phyloP scores from a whole-genome alignment of 2,888 invertebrate genomes.

The Drosophila tripunctata region DNA sequence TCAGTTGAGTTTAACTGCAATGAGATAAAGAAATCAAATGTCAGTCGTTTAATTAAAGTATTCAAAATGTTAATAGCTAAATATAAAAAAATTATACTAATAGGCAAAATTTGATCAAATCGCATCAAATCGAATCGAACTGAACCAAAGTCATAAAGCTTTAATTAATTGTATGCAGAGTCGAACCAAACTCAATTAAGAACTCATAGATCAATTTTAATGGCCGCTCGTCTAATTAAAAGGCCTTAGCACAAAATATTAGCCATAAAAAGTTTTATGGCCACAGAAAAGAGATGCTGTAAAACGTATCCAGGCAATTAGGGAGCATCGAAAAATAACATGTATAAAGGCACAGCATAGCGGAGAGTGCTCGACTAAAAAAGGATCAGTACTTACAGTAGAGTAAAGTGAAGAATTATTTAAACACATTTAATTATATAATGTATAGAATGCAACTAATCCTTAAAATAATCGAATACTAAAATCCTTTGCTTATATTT shows the following conservation, averaged over 20 bases:
- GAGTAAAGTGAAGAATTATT: no score
- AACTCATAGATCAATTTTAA: slow-evolving; percentile 62
- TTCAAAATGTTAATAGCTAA: slow-evolving; percentile 1
- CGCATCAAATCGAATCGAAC: slow-evolving; percentile 1
- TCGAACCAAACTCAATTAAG: slow-evolving; percentile 50
- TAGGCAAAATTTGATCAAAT: slow-evolving; percentile 12
- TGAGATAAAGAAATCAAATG: slow-evolving; percentile 22
- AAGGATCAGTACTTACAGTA: neutral
- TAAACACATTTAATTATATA: neutral
- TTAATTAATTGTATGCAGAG: slow-evolving; percentile 43
- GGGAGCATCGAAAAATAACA: slow-evolving; percentile 27
- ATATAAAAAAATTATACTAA: slow-evolving; percentile 2
- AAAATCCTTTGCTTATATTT: no score
- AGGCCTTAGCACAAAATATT: slow-evolving; percentile 40
- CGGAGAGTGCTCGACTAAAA: neutral
- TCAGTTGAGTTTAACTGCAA: slow-evolving; percentile 43
- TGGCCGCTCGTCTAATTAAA: slow-evolving; percentile 66
- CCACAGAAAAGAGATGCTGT: slow-evolving; percentile 40
- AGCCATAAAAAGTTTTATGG: slow-evolving; percentile 62
- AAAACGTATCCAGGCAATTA: slow-evolving; percentile 67
- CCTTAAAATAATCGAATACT: no score
- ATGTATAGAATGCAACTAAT: no score
- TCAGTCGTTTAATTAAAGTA: slow-evolving; percentile 13
- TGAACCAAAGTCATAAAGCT: slow-evolving; percentile 30
- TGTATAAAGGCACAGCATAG: neutral